Evolutionary conservation across 2,888 invertebrate genomes (phyloP), one percentile per base, ranked within the genome.

Genomic region (Leistus spinibarbis): DNA sequence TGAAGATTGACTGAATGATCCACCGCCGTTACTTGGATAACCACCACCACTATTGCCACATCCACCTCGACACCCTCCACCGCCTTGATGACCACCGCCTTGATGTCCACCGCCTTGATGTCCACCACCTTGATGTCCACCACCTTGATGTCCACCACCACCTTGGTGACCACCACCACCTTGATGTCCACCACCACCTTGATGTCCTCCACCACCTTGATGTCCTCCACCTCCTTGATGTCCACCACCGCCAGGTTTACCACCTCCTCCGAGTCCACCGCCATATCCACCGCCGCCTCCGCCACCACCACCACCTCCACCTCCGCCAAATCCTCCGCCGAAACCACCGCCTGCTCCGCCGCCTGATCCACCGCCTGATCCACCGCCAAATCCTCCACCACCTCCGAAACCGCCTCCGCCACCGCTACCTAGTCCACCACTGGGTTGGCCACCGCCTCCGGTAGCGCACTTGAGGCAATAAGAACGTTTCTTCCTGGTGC

Each of bases 131-230:
- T 16, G 24, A 24, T 22, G 23, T 24, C 64, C 64, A 27, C 64
- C 23, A 23, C 64, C 62, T 1, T 20, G 17, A 19, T 7, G 10
- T 13, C 60, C 63, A 23, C 60, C 60, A 19, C 60, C 63, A 40
- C 53, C 54, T 17, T 23, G 56, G 2, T 17, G 13, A 79, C 79
- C 23, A 80, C 82, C 67, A 79, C 81, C 16, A 79, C 81, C 64
- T 80, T 81, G 23, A 78, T 79, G 63, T 78, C 81, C 40, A 79
- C 79, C 63, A 7, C 53, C 22, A 23, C 57, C 56, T 2, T 54
- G 63, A 22, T 24, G 65, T 5, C 57, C 54, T 24, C 76, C 76
- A 10, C 60, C 24, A 13, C 69, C 71, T 76, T 77, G 60, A 78
- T 76, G 78, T 79, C 82, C 79, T 77, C 77, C 78, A 77, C 73